A percentile compares a stretch with the other conserved stretches of the same genome.
These are phyloP conservation scores for Dynastes hyllus DNA, from an alignment of 2,888 invertebrate genomes.

Conservation along the genomic window DNA sequence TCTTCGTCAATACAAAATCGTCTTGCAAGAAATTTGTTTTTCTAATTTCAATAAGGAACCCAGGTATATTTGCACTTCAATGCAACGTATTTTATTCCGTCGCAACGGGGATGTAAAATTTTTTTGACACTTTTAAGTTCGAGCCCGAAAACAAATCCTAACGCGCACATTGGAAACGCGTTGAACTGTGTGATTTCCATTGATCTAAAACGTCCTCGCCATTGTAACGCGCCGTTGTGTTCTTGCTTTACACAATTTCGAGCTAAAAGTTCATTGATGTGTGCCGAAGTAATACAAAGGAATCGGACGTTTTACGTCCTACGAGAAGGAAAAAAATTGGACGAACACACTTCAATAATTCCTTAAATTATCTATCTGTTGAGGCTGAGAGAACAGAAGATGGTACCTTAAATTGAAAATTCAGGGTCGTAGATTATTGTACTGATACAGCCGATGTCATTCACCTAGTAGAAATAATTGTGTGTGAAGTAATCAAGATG, in stretches of 20 bases:
- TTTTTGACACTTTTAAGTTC: conserved; percentile 32
- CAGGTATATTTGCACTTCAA: no score
- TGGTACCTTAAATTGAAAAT: conserved; percentile 13
- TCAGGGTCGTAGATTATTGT: not conserved
- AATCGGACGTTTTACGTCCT: conserved; percentile 30
- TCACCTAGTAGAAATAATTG: not conserved
- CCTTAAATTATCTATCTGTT: conserved; percentile 34
- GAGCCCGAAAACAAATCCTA: conserved; percentile 40
- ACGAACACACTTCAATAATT: conserved; percentile 42
- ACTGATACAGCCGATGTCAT: not conserved
- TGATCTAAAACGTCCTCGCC: conserved; percentile 44
- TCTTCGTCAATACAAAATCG: no score
- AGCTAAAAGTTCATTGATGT: conserved; percentile 40
- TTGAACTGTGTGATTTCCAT: conserved; percentile 47
- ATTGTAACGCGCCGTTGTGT: conserved; percentile 42
- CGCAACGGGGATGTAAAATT: conserved; percentile 10
- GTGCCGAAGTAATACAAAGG: conserved; percentile 42
- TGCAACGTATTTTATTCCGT: not conserved
- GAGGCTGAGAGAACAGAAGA: conserved; percentile 28
- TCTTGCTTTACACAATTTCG: conserved; percentile 36
- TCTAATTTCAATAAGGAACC: no score
- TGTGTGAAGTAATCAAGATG: no score
- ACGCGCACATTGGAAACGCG: conserved; percentile 36
- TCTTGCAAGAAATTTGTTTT: no score
- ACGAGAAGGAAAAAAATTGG: conserved; percentile 10